Base-by-base conservation (phyloP, 2,797 vertebrate genomes). In the Phalanger gymnotis region DNA sequence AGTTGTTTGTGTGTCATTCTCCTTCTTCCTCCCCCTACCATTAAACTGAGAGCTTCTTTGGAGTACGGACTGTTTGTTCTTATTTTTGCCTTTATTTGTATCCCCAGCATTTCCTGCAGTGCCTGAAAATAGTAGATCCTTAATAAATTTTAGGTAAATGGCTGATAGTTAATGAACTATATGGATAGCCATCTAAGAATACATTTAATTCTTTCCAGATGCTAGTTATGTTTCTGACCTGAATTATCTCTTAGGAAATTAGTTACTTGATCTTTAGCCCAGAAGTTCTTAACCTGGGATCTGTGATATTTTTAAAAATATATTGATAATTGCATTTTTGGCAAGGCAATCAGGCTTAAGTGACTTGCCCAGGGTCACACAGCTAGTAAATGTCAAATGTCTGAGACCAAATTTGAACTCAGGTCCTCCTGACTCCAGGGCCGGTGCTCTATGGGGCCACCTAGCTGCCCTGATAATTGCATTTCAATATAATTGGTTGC, bases 21-120 rank as follows among this genome's bases (percentile, higher is more conserved):
- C 4, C 14, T 13, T 19, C 5, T 14, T 16, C 6, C 11, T 11
- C 12, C 13, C 1, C 31, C 3, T 12, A 14, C 12, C 27, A 30
- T 73, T 73, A 6, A n/a, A 40, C 1, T 73, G 16, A 73, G 34
- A 40, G 5, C 4, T 40, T 40, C 61, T n/a, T 73, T 2, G 40
- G 5, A 40, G 66, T 40, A 19, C 14, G 66, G 14, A 81, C 7
- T 56, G 55, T 56, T 56, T 56, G 4, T 25, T 56, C 4, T 25
- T 25, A 14, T 11, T 66, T 66, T n/a, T n/a, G 3, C 1, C 66
- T 9, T 47, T 47, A 4, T 81, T 81, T 47, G n/a, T 2, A 40
- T 47, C 19, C n/a, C 16, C 7, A 47, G n/a, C 19, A 40, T 1
- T 81, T 81, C 2, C 2, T 66, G 14, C 34, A 73, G 14, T 73